Percentiles rank a stretch among this genome's conserved stretches.
Conservation (phyloP, 2,888 invertebrate genomes). For the Phrixothrix hirtus region DNA sequence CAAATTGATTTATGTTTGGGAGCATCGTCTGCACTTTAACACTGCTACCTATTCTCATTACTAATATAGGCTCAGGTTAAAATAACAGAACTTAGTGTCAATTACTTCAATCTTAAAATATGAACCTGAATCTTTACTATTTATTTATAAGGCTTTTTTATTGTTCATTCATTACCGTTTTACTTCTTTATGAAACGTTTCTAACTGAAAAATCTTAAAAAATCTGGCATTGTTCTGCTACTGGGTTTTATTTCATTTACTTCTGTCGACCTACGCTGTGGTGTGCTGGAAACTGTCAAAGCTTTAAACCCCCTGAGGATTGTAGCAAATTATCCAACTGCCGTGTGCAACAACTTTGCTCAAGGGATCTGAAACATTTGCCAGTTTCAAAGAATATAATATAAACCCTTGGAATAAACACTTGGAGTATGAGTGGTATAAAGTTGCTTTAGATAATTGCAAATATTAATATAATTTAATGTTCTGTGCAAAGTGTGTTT, state of each 20-base stretch:
- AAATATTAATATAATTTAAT: no score
- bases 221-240: slow-evolving; percentile 15
- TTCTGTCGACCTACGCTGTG: slow-evolving; percentile 11
- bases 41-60: no score
- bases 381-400: slow-evolving; percentile 14
- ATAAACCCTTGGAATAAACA: no score
- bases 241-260: slow-evolving; percentile 20
- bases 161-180: slow-evolving; percentile 15
- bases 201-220: slow-evolving; percentile 11
- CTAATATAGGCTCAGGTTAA: no score
- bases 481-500: no score
- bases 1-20: slow-evolving; percentile 25
- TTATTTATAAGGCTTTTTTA: slow-evolving; percentile 16
- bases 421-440: no score
- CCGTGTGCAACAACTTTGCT: slow-evolving; percentile 14
- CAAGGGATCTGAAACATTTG: slow-evolving; percentile 11
- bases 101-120: no score
- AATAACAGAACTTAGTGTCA: no score
- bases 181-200: slow-evolving; percentile 13
- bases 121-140: slow-evolving; percentile 18
- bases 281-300: slow-evolving; percentile 21
- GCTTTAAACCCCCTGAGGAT: slow-evolving; percentile 18
- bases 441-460: no score
- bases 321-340: slow-evolving; percentile 22
- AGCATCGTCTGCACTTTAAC: no score